phyloP scores from a whole-genome alignment of 1,140 invertebrate species.

The Bombus fervidus region DNA sequence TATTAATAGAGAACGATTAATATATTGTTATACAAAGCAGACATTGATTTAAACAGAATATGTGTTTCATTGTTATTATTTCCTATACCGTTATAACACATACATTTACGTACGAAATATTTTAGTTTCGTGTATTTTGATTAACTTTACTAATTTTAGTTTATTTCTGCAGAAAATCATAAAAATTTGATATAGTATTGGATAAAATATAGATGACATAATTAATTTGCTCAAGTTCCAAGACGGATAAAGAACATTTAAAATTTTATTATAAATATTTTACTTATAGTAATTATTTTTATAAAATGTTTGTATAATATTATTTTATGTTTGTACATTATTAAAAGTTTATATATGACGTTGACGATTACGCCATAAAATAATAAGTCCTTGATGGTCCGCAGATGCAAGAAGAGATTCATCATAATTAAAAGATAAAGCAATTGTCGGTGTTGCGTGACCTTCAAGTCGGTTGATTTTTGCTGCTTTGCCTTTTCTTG shows the following conservation, averaged over 20 bases:
- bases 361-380: slow-evolving; percentile 88
- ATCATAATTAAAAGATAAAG: slow-evolving; percentile 94
- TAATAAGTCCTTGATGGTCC: slow-evolving; percentile 92
- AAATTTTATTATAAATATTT: slow-evolving; percentile 10
- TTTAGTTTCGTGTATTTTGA: neutral
- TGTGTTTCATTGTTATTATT: slow-evolving; percentile 38
- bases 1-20: slow-evolving; percentile 67
- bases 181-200: neutral
- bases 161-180: neutral
- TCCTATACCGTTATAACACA: slow-evolving; percentile 18
- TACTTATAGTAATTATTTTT: slow-evolving; percentile 21
- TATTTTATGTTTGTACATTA: slow-evolving; percentile 15
- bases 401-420: slow-evolving; percentile 93
- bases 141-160: neutral
- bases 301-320: slow-evolving; percentile 20
- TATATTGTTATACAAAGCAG: slow-evolving; percentile 66
- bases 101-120: neutral
- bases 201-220: neutral
- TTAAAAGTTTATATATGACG: slow-evolving; percentile 56
- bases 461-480: slow-evolving; percentile 93
- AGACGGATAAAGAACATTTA: slow-evolving; percentile 3
- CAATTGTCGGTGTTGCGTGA: slow-evolving; percentile 91
- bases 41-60: slow-evolving; percentile 32
- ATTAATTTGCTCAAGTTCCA: slow-evolving; percentile 9
- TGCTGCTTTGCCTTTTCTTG: slow-evolving; percentile 86